Evolutionary conservation across 2,113 vertebrate genomes (phyloP).

Genomic region (Oncorhynchus mykiss): DNA sequence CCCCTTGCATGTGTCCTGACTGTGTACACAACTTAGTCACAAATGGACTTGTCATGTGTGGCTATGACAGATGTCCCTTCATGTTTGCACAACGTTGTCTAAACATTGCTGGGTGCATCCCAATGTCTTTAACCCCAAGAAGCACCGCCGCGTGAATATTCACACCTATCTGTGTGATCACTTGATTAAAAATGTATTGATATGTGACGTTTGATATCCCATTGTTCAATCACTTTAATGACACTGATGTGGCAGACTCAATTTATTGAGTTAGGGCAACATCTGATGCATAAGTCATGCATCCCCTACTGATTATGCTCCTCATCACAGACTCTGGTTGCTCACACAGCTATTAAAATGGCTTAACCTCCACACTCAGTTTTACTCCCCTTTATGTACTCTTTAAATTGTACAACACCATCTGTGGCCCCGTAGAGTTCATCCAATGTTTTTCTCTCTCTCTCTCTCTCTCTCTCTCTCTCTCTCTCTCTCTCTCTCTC

Average conservation of each 20-base stretch:
- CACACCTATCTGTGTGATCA: slow-evolving; percentile 30
- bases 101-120: slow-evolving; percentile 45
- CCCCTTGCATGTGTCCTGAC: not conserved
- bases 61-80: slow-evolving; percentile 63
- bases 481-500: slow-evolving; percentile 30
- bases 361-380: slow-evolving; percentile 50
- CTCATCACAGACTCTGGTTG: slow-evolving; percentile 53
- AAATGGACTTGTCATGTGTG: slow-evolving; percentile 52
- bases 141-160: slow-evolving; percentile 13
- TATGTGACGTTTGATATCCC: slow-evolving; percentile 57
- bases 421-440: slow-evolving; percentile 27
- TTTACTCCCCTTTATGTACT: slow-evolving; percentile 26
- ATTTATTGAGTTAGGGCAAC: slow-evolving; percentile 57
- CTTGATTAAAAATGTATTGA: slow-evolving; percentile 55
- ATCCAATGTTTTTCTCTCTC: slow-evolving; percentile 36
- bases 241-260: slow-evolving; percentile 62
- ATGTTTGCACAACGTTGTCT: slow-evolving; percentile 27
- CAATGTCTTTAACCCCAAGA: slow-evolving; percentile 5
- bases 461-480: slow-evolving; percentile 30
- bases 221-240: slow-evolving; percentile 54
- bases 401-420: slow-evolving; percentile 6
- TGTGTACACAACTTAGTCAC: slow-evolving; percentile 42
- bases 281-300: slow-evolving; percentile 49
- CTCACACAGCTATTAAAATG: slow-evolving; percentile 59
- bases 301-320: slow-evolving; percentile 55